Conservation (phyloP, 2,797 vertebrate genomes). For the Artibeus jamaicensis region DNA sequence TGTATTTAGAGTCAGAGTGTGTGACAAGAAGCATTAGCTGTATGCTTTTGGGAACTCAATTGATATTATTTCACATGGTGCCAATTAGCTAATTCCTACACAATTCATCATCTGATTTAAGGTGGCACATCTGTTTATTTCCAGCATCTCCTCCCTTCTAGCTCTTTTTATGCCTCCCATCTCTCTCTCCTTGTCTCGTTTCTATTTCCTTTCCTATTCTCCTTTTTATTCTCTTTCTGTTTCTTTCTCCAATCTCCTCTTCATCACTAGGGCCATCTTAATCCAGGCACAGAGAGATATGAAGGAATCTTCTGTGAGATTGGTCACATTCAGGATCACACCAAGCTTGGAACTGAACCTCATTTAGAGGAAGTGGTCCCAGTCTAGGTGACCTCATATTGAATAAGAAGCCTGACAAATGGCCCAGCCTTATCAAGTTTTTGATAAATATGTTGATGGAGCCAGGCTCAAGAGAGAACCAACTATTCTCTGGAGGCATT, state of each 20-base stretch:
- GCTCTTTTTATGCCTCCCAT: neutral
- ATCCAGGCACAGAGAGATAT: neutral
- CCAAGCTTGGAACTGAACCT: slow-evolving; percentile 19
- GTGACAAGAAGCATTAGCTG: neutral
- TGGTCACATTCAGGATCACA: slow-evolving; percentile 8
- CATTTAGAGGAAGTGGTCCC: slow-evolving; percentile 5
- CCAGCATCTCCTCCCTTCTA: neutral
- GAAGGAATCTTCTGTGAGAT: neutral
- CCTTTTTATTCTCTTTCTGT: neutral
- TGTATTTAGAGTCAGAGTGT: neutral
- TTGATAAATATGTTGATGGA: slow-evolving; percentile 52
- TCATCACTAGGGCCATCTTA: neutral
- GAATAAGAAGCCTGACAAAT: slow-evolving; percentile 14
- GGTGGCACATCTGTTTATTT: neutral
- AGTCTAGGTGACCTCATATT: slow-evolving; percentile 27
- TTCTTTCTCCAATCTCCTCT: neutral
- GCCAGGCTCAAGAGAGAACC: slow-evolving; percentile 24
- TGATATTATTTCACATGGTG: neutral
- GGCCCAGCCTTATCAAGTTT: neutral
- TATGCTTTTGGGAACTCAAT: neutral
- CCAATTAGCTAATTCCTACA: slow-evolving; percentile 3
- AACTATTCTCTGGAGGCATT: slow-evolving; percentile 34
- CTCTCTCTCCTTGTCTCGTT: neutral
- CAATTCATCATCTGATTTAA: slow-evolving; percentile 1
- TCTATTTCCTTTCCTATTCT: neutral